Percentiles rank a stretch among this genome's conserved stretches.
phyloP scores from a whole-genome alignment of 2,888 invertebrate genomes.

The Rosalia funebris region DNA sequence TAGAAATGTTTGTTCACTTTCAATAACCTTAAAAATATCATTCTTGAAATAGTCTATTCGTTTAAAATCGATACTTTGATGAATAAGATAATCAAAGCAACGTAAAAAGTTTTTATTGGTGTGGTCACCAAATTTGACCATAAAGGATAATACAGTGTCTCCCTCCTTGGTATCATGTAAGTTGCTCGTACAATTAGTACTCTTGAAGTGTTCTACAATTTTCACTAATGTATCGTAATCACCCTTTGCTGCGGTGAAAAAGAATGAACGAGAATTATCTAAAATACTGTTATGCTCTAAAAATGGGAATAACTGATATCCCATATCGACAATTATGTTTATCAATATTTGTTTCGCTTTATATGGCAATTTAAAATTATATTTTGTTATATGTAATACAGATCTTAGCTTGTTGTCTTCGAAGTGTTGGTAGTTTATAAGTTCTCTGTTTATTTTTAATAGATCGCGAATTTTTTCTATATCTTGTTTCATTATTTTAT shows the following conservation, averaged over 20 bases:
- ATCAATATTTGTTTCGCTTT: conserved; percentile 6
- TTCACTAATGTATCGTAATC: background rate
- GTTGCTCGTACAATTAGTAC: background rate
- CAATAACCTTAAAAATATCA: background rate
- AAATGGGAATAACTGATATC: conserved; percentile 3
- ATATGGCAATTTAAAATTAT: background rate
- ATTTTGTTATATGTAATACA: conserved; percentile 13
- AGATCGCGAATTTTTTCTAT: background rate
- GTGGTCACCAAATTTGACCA: conserved; percentile 18
- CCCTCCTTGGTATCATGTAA: conserved; percentile 19
- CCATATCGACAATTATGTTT: conserved; percentile 15
- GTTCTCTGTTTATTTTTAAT: background rate
- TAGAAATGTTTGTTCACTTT: conserved; percentile 9
- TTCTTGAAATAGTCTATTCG: conserved; percentile 16
- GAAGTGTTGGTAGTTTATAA: conserved; percentile 9
- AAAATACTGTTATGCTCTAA: background rate
- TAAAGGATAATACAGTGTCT: conserved; percentile 17
- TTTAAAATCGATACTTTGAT: background rate
- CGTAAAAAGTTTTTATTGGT: background rate
- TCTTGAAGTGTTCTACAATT: conserved; percentile 6
- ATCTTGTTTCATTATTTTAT: background rate
- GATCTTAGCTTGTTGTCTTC: conserved; percentile 18
- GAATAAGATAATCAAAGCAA: conserved; percentile 1
- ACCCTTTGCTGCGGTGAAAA: conserved; percentile 16
- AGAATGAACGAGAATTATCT: conserved; percentile 1